Base-by-base conservation (phyloP, 2,797 vertebrate species). In the Phyllotis vaccarum region DNA sequence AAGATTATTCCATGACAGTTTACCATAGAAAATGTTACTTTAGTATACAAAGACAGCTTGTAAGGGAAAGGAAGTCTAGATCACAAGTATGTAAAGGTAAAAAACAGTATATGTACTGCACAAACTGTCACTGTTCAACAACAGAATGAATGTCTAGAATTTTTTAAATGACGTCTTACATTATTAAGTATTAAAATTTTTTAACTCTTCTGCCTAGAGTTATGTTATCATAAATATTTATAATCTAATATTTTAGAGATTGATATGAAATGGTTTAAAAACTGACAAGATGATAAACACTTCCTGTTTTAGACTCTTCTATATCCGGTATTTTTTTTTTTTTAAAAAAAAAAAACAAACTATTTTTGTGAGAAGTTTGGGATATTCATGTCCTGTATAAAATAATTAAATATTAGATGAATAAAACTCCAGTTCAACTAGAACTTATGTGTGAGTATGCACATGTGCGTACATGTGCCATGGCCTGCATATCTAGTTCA, bases 171-270 rank as follows among this genome's bases (percentile, higher is more conserved):
- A 16, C 0, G 19, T 89, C 93, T 95, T 75, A 9, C 43, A 49
- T 94, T 96, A 40, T 76, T 82, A 81, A 80, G 17, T 91, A 11
- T 40, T 86, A 19, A n/a, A 10, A 78, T 78, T 49, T 94, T 90
- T 37, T 52, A 68, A 91, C 27, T 86, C 29, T 96, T 49, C 43
- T 86, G 21, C 31, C 64, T 96, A 89, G 49, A 93, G 62, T 83
- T 91, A 74, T 85, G 56, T 64, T 8, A 43, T 64, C 5, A 49
- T 52, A 93, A 83, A 43, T 75, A 56, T 56, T 86, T 94, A 34
- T 24, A 17, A 58, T 19, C 16, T 46, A 49, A 60, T 90, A 13
- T 85, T 79, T 21, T 93, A 62, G 17, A 37, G 34, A 70, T 68
- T 60, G 37, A 66, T 82, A 40, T 0, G 14, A 88, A 24, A 62